Percentiles rank a stretch among this genome's conserved stretches.
Conservation (phyloP, 1,140 invertebrate species). For the Pseudomyrmex gracilis region DNA sequence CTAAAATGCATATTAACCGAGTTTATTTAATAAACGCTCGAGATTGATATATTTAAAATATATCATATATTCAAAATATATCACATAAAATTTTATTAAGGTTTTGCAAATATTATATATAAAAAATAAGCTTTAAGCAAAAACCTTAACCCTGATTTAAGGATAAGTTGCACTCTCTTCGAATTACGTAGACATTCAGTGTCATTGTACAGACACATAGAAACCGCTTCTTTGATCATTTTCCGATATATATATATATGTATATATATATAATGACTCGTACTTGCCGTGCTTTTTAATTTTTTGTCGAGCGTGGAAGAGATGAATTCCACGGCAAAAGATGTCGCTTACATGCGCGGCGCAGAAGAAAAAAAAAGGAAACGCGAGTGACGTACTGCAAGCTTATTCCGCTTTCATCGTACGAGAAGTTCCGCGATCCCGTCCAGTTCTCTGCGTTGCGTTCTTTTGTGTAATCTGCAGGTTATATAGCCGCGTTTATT, state of each 20-base stretch:
- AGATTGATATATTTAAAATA: no score
- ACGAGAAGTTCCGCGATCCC: background rate
- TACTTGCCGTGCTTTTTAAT: conserved; percentile 44
- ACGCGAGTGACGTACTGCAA: background rate
- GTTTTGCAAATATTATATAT: no score
- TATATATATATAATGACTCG: conserved; percentile 21
- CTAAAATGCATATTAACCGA: no score
- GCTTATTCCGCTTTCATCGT: conserved; percentile 47
- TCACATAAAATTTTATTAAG: no score
- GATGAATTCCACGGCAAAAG: conserved; percentile 29
- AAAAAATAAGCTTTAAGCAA: no score
- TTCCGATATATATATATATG: no score
- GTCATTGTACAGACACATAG: background rate
- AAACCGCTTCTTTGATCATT: no score
- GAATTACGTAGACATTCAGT: background rate
- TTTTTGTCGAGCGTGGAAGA: conserved; percentile 28
- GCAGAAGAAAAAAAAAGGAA: conserved; percentile 12
- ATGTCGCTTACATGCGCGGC: conserved; percentile 36
- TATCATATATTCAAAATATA: no score
- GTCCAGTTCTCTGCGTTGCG: conserved; percentile 8
- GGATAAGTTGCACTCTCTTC: background rate
- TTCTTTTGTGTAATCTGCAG: conserved; percentile 26
- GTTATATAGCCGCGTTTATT: conserved; percentile 29
- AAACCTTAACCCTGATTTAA: background rate
- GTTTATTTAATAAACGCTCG: no score